These are phyloP conservation scores for Acestrorhynchus altus DNA, from an alignment of 2,797 vertebrate genomes.

Conservation along the genomic window DNA sequence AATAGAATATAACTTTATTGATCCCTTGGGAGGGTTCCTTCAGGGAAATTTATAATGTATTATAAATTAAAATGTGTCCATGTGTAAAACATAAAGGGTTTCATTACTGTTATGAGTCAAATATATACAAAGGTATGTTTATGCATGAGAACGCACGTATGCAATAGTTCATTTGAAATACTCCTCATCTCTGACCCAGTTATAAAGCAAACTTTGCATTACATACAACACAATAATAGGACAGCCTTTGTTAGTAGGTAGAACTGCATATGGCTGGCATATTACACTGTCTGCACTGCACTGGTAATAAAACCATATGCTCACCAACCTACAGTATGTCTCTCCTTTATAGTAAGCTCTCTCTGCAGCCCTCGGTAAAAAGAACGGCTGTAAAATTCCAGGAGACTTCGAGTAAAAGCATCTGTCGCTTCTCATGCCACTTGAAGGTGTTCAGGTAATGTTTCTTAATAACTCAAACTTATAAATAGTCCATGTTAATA, in stretches of 20 bases:
- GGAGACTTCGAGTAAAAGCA: conserved; percentile 8
- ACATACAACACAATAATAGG: background rate
- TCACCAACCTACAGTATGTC: background rate
- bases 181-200: background rate
- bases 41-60: too few species aligned
- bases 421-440: conserved; percentile 21
- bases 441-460: conserved; percentile 42
- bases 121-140: too few species aligned
- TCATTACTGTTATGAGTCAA: too few species aligned
- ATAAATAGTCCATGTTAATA: conserved; percentile 62
- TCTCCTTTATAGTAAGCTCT: background rate
- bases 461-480: conserved; percentile 60
- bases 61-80: too few species aligned
- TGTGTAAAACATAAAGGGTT: too few species aligned
- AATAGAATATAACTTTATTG: too few species aligned
- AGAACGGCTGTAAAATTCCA: background rate
- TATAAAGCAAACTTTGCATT: background rate
- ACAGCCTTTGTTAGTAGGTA: too few species aligned
- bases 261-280: background rate
- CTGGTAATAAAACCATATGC: background rate
- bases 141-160: background rate
- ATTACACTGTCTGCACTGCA: background rate
- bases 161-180: background rate
- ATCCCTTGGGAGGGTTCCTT: too few species aligned
- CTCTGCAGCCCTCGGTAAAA: background rate